These are phyloP conservation scores for Mizuhopecten yessoensis DNA, from an alignment of 1,140 invertebrate species.

Conservation along the genomic window DNA sequence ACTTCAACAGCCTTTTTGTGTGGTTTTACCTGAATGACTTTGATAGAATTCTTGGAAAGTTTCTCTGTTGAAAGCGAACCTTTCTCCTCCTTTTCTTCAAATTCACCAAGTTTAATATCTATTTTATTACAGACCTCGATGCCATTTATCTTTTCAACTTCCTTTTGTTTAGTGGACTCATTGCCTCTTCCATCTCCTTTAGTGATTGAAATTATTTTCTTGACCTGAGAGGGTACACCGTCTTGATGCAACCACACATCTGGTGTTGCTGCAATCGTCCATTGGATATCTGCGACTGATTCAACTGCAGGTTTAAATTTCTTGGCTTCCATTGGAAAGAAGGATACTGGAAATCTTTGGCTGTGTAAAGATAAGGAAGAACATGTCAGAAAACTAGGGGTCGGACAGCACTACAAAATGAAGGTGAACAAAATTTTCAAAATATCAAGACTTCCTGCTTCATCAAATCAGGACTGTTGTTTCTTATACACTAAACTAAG, in stretches of 20 bases:
- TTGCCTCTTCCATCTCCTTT: neutral
- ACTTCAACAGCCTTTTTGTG: neutral
- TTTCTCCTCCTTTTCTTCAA: neutral
- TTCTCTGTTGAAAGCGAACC: neutral
- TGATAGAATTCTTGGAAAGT: neutral
- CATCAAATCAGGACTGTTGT: no score
- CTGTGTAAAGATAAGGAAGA: slow-evolving; percentile 30
- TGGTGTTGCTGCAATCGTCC: neutral
- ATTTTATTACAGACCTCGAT: neutral
- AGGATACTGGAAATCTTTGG: neutral
- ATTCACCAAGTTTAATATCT: neutral
- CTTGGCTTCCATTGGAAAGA: neutral
- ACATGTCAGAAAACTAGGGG: no score
- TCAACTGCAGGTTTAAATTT: neutral
- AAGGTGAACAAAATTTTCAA: no score
- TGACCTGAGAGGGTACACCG: neutral
- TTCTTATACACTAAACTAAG: no score
- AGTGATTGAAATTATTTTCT: neutral
- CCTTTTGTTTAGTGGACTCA: no score
- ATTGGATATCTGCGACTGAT: neutral
- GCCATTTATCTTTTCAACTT: neutral
- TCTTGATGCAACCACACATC: neutral
- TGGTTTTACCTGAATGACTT: neutral
- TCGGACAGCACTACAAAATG: no score
- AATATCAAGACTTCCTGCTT: no score